phyloP scores from a whole-genome alignment of 2,888 invertebrate genomes.

The Drosophila mettleri region DNA sequence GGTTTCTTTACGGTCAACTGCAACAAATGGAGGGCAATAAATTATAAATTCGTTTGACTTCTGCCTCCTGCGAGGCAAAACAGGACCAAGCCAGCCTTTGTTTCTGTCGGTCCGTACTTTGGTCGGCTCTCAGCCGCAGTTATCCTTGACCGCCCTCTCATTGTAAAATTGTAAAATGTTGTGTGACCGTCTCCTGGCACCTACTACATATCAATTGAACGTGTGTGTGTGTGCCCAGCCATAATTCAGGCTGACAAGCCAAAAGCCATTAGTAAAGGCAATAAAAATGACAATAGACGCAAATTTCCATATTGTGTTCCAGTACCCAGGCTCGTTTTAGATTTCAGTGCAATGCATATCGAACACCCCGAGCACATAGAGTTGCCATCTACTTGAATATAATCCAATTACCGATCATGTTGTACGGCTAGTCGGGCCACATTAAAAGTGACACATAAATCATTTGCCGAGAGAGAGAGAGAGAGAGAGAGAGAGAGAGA shows the following conservation, averaged over 20 bases:
- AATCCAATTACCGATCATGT: constrained; percentile 65
- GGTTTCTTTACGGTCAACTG: constrained; percentile 70
- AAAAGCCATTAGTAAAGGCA: constrained; percentile 79
- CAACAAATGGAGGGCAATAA: constrained; percentile 73
- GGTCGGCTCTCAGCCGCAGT: constrained; percentile 38
- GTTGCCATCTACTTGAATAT: constrained; percentile 45
- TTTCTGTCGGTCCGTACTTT: constrained; percentile 20
- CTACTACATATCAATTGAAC: constrained; percentile 45
- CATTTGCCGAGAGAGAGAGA: constrained; percentile 45
- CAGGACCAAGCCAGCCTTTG: constrained; percentile 39
- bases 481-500: constrained; percentile 19
- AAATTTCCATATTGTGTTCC: constrained; percentile 72
- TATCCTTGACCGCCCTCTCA: constrained; percentile 80
- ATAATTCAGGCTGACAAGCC: constrained; percentile 79
- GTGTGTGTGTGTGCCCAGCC: constrained; percentile 49
- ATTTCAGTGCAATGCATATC: constrained; percentile 18
- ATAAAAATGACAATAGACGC: constrained; percentile 80
- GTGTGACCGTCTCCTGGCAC: constrained; percentile 60
- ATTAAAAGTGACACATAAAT: constrained; percentile 68
- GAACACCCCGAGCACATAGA: constrained; percentile 32
- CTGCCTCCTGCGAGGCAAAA: constrained; percentile 67
- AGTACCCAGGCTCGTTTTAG: constrained; percentile 19
- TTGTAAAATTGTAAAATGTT: constrained; percentile 41
- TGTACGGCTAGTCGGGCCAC: constrained; percentile 14
- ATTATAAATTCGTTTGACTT: constrained; percentile 81